Conservation (phyloP, 2,888 invertebrate genomes). For the Linhomoeus sp. region DNA sequence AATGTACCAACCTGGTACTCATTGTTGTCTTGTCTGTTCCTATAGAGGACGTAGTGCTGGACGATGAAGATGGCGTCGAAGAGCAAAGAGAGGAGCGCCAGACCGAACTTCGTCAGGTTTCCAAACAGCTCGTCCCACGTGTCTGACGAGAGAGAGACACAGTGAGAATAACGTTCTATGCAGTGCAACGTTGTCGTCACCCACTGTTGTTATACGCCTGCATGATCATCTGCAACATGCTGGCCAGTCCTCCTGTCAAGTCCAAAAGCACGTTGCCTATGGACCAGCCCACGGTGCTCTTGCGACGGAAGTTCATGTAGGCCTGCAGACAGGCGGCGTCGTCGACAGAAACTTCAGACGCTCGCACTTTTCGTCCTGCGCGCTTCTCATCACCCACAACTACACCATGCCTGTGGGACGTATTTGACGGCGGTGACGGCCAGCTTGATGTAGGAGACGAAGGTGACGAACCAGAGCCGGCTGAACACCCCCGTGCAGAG, state of each 20-base stretch:
- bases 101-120: slow-evolving; percentile 88
- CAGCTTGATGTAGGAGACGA: slow-evolving; percentile 85
- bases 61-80: slow-evolving; percentile 91
- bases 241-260: slow-evolving; percentile 77
- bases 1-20: too few relatives aligned
- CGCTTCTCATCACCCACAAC: too few relatives aligned
- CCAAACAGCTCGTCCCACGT: slow-evolving; percentile 93
- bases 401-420: slow-evolving; percentile 58
- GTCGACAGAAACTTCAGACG: too few relatives aligned
- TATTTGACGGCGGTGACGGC: slow-evolving; percentile 90
- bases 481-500: slow-evolving; percentile 37
- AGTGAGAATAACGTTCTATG: too few relatives aligned
- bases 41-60: slow-evolving; percentile 83
- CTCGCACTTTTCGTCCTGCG: too few relatives aligned
- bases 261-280: slow-evolving; percentile 92
- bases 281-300: slow-evolving; percentile 94
- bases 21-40: too few relatives aligned
- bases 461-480: slow-evolving; percentile 80
- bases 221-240: slow-evolving; percentile 81
- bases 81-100: slow-evolving; percentile 81
- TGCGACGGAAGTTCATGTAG: slow-evolving; percentile 78
- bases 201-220: slow-evolving; percentile 8
- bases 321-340: too few relatives aligned
- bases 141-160: slow-evolving; percentile 50
- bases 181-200: too few relatives aligned